These are phyloP conservation scores for Acyrthosiphon pisum DNA, from an alignment of 1,140 invertebrate genomes.

Conservation along the genomic window DNA sequence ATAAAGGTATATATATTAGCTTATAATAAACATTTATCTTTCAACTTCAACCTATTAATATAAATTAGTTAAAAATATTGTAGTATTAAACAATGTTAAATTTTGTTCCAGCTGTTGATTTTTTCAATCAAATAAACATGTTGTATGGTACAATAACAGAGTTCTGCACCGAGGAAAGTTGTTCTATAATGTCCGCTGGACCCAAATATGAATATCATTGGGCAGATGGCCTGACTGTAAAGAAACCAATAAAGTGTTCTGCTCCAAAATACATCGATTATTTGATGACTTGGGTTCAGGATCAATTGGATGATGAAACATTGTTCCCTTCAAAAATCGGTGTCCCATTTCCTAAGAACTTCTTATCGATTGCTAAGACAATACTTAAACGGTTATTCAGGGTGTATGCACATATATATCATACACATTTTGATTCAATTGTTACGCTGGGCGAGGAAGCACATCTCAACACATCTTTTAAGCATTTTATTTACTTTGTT, in stretches of 20 bases:
- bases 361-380: conserved; percentile 95
- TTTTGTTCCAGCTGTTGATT: conserved; percentile 88
- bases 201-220: conserved; percentile 99
- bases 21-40: too few species aligned
- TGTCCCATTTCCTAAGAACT: conserved; percentile 98
- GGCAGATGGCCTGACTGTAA: conserved; percentile 98
- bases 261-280: conserved; percentile 99
- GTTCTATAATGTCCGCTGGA: conserved; percentile 96
- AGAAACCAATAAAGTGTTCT: conserved; percentile 99
- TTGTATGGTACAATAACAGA: conserved; percentile 99
- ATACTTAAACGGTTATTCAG: conserved; percentile 97
- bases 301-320: conserved; percentile 98
- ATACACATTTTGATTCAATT: conserved; percentile 98
- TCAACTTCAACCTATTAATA: neutral
- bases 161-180: conserved; percentile 97
- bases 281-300: conserved; percentile 99
- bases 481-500: conserved; percentile 99
- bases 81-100: neutral
- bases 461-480: conserved; percentile 99
- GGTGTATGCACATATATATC: conserved; percentile 99
- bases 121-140: conserved; percentile 99
- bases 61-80: neutral
- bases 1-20: too few species aligned
- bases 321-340: conserved; percentile 99
- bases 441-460: conserved; percentile 98